Base-by-base conservation (phyloP, 2,888 invertebrate species). In the Ypsolopha scabrella region DNA sequence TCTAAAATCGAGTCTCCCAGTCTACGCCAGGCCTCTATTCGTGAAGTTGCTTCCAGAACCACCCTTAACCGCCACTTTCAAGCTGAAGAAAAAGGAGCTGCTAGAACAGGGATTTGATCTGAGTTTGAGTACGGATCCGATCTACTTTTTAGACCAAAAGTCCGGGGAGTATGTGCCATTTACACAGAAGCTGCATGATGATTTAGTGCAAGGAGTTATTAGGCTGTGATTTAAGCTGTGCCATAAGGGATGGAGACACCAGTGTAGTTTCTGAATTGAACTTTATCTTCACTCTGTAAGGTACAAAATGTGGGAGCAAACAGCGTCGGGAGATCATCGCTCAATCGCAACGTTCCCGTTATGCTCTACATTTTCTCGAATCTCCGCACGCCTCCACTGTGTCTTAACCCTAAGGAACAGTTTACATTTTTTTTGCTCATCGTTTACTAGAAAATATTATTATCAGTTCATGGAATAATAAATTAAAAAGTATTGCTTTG, bases 11-110 rank as follows among this genome's bases (percentile, higher is more conserved):
- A 88, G 89, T 33, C 80, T 98, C 9, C 95, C 98, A 0, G 63
- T 88, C 0, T 98, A 95, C 69, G 95, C 98, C 0, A 88, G 94
- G 50, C 98, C 98, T 0, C 68, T 97, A 0, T 98, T 98, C 79
- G 68, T 98, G 11, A 88, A 98, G 51, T 82, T 95, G 13, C 82
- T 96, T 52, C 85, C 91, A 9, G 87, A 91, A 58, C 89, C 97
- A 8, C 95, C 96, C 0, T 74, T 93, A 45, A 94, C 94, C 2
- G 91, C 92, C 49, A 99, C 99, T 0, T 98, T 94, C 71, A 99
- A 99, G 80, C 76, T 98, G 59, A 94, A 94, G 70, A 99, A 99
- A 77, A 90, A 91, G n/a, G 93, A 95, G 59, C 80, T 98, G 33
- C 92, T 95, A 67, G 87, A 90, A 51, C 94, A 97, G 63, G 95